Evolutionary conservation across 2,113 vertebrate species (phyloP).

Genomic region (Oreochromis niloticus): DNA sequence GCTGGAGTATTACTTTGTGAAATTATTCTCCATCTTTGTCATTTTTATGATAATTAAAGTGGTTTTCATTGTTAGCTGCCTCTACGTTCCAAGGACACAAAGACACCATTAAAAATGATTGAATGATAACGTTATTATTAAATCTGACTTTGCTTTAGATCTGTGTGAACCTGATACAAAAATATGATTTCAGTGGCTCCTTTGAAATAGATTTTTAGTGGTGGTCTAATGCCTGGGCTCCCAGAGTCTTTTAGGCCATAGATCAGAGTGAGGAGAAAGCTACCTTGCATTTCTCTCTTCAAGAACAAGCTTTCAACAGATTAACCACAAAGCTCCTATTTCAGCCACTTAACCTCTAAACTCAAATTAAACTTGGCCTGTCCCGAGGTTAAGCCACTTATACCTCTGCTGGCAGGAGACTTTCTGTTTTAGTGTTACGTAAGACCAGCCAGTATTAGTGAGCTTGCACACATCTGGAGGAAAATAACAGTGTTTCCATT

Average conservation of each 20-base stretch:
- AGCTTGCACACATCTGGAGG: neutral
- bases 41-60: neutral
- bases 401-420: neutral
- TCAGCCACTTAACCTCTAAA: slow-evolving; percentile 41
- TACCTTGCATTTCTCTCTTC: neutral
- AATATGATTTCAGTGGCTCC: neutral
- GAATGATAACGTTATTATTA: neutral
- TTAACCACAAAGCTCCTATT: slow-evolving; percentile 20
- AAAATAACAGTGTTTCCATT: neutral
- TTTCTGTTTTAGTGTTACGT: neutral
- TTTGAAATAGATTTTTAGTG: neutral
- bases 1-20: neutral
- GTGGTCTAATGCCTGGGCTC: neutral
- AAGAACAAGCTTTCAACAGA: slow-evolving; percentile 1
- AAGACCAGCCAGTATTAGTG: neutral
- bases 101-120: slow-evolving; percentile 15
- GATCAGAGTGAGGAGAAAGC: neutral
- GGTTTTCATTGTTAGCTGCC: neutral
- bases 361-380: slow-evolving; percentile 10
- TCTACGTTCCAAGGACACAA: neutral
- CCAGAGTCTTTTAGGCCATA: neutral
- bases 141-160: neutral
- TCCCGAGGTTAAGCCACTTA: slow-evolving; percentile 21
- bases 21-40: slow-evolving; percentile 5
- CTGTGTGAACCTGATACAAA: neutral